A percentile compares a stretch with the other conserved stretches of the same genome.
These are phyloP conservation scores for Polyergus mexicanus DNA, from an alignment of 1,140 invertebrate genomes.

Conservation along the genomic window DNA sequence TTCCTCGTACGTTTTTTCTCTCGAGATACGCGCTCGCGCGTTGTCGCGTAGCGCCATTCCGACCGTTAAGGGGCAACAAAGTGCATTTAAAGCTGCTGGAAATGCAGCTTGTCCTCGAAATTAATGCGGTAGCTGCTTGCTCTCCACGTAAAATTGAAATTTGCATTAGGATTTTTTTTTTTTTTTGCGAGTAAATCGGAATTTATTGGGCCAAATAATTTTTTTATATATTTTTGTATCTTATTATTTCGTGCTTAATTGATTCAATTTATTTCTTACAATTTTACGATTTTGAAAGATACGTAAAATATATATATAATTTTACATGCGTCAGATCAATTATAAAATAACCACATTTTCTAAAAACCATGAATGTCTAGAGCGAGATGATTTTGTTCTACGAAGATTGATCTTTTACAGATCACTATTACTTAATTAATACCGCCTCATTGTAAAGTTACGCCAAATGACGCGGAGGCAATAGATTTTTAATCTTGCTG, in stretches of 20 bases:
- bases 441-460: background rate
- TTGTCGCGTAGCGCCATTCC: background rate
- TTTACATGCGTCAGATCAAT: background rate
- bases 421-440: slow-evolving; percentile 5
- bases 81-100: slow-evolving; percentile 41
- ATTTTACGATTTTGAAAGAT: background rate
- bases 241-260: slow-evolving; percentile 26
- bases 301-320: background rate
- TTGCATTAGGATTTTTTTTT: no score
- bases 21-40: background rate
- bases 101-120: slow-evolving; percentile 26
- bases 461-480: slow-evolving; percentile 6
- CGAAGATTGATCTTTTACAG: background rate
- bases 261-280: background rate
- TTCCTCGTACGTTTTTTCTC: background rate
- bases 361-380: background rate
- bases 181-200: no score
- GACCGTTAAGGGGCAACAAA: slow-evolving; percentile 28
- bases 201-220: background rate
- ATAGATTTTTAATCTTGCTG: background rate
- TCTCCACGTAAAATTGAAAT: slow-evolving; percentile 45
- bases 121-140: slow-evolving; percentile 26
- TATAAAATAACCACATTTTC: background rate
- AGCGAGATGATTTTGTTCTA: background rate
- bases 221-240: background rate